These are phyloP conservation scores for Drosophila kurseongensis DNA, from an alignment of 1,140 invertebrate genomes.

Conservation along the genomic window DNA sequence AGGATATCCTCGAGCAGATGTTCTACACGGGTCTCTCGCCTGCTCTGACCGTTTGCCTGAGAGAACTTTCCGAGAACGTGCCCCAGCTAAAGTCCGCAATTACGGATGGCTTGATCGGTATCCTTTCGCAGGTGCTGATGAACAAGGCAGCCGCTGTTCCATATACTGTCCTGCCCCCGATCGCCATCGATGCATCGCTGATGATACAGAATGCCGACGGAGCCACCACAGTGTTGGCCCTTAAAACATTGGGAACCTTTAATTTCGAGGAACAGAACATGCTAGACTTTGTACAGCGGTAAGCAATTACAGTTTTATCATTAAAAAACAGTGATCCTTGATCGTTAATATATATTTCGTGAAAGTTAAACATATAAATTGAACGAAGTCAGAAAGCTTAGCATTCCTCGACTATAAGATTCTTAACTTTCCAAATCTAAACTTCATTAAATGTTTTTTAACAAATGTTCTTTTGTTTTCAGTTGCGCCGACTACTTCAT, in stretches of 20 bases:
- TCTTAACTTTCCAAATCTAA: no score
- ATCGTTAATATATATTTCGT: no score
- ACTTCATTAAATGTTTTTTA: no score
- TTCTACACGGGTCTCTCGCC: conserved; percentile 95
- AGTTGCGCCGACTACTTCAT: conserved; percentile 96
- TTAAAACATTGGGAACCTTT: conserved; percentile 97
- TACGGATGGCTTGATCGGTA: conserved; percentile 95
- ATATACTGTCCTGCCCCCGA: conserved; percentile 54
- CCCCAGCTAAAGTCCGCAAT: conserved; percentile 95
- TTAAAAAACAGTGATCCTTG: neutral
- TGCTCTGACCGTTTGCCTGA: conserved; percentile 94
- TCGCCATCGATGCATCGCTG: conserved; percentile 64
- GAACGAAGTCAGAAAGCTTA: no score
- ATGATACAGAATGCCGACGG: conserved; percentile 87
- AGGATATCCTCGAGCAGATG: conserved; percentile 95
- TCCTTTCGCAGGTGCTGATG: conserved; percentile 95
- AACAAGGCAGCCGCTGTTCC: conserved; percentile 92
- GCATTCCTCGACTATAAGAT: no score
- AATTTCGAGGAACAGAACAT: conserved; percentile 98
- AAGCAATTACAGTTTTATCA: neutral
- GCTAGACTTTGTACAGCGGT: conserved; percentile 94
- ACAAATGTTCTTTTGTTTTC: neutral
- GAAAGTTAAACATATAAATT: no score
- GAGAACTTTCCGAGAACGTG: conserved; percentile 95
- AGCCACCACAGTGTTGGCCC: conserved; percentile 94